Evolutionary conservation across 1,140 invertebrate genomes (phyloP).

Genomic region (Neodiprion virginianus): DNA sequence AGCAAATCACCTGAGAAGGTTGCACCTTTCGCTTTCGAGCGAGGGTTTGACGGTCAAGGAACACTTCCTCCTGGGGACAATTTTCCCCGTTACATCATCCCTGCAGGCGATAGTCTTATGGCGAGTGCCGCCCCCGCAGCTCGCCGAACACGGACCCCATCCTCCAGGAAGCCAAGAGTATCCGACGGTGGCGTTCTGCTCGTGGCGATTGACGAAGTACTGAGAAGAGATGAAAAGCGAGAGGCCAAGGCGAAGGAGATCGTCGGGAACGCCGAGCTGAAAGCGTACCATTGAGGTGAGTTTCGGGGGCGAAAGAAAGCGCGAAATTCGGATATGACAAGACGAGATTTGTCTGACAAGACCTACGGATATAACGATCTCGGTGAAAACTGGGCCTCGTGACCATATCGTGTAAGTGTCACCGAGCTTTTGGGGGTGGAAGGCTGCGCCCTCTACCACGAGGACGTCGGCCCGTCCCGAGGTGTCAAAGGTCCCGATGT

Average conservation of each 20-base stretch:
- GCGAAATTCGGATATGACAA: background rate
- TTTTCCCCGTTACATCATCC: conserved; percentile 57
- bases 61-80: conserved; percentile 61
- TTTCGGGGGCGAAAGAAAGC: background rate
- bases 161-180: conserved; percentile 64
- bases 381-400: conserved; percentile 64
- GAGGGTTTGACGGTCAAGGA: conserved; percentile 55
- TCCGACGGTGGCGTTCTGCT: conserved; percentile 46
- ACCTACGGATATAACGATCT: conserved; percentile 67
- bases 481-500: conserved; percentile 43
- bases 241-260: conserved; percentile 36
- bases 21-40: conserved; percentile 58
- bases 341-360: conserved; percentile 10
- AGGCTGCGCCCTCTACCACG: conserved; percentile 62
- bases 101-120: conserved; percentile 61
- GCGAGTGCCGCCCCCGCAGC: conserved; percentile 64
- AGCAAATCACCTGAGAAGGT: conserved; percentile 58
- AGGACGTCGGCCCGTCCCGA: conserved; percentile 36
- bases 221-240: conserved; percentile 44
- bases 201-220: conserved; percentile 49
- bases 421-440: conserved; percentile 61
- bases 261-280: conserved; percentile 36
- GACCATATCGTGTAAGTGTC: conserved; percentile 62
- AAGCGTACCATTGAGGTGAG: conserved; percentile 16
- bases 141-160: conserved; percentile 65